Percentiles rank a stretch among this genome's conserved stretches.
Conservation (phyloP, 1,140 invertebrate genomes). For the Idris sp. region DNA sequence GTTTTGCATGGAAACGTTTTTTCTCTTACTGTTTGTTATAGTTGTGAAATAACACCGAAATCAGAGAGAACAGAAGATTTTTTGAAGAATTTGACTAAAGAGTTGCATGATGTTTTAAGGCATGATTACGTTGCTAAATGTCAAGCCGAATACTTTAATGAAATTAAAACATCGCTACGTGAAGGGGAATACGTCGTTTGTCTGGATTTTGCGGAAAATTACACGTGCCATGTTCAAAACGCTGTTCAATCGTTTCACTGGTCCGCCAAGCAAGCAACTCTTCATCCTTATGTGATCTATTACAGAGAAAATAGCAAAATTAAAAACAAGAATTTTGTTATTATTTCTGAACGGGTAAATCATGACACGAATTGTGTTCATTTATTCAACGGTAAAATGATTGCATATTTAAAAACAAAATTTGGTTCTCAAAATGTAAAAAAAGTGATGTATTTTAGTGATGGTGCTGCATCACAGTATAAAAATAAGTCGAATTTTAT, state of each 20-base stretch:
- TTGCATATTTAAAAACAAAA: conserved; percentile 27
- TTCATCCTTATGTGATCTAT: conserved; percentile 1
- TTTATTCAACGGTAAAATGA: conserved; percentile 28
- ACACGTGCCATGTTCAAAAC: conserved; percentile 24
- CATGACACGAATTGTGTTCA: conserved; percentile 45
- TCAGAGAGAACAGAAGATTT: conserved; percentile 15
- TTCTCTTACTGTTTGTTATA: too few species aligned
- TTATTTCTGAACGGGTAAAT: conserved; percentile 5
- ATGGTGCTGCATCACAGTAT: conserved; percentile 47
- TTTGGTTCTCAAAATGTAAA: conserved; percentile 29
- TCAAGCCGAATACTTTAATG: conserved; percentile 15
- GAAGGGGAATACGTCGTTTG: conserved; percentile 10
- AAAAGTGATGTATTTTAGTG: conserved; percentile 49
- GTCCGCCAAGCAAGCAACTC: neutral
- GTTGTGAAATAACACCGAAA: conserved; percentile 25
- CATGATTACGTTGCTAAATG: conserved; percentile 26
- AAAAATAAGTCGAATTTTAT: conserved; percentile 63
- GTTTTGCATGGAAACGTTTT: too few species aligned
- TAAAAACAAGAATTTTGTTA: conserved; percentile 1
- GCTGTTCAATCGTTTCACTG: conserved; percentile 10
- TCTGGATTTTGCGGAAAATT: conserved; percentile 31
- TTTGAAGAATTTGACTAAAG: neutral
- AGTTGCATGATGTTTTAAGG: conserved; percentile 6
- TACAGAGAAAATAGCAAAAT: neutral
- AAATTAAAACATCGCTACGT: conserved; percentile 4